phyloP scores from a whole-genome alignment of 2,888 invertebrate species.

The Tetragnatha montana region DNA sequence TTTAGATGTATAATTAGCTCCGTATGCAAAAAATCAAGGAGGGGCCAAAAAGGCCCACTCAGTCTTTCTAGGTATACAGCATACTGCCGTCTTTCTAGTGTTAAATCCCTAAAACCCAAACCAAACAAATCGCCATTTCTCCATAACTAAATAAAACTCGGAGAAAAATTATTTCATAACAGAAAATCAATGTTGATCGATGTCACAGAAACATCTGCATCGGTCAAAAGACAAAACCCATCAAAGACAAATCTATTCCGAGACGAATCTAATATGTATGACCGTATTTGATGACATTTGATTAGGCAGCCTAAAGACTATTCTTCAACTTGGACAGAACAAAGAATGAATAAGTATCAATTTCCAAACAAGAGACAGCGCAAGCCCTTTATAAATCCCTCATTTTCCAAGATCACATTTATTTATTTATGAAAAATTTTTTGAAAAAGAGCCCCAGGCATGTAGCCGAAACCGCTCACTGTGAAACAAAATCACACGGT shows the following conservation, averaged over 20 bases:
- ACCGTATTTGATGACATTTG: background rate
- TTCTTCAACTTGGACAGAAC: background rate
- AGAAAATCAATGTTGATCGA: too few relatives aligned
- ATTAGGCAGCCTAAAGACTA: background rate
- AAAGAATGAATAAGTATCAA: background rate
- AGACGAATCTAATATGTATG: background rate
- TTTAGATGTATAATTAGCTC: too few relatives aligned
- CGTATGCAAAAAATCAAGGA: too few relatives aligned
- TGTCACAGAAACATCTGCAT: background rate
- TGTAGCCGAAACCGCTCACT: slow-evolving; percentile 39
- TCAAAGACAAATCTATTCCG: background rate
- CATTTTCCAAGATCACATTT: slow-evolving; percentile 30
- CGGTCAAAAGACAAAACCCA: background rate
- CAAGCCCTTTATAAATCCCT: slow-evolving; percentile 34
- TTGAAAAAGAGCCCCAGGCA: slow-evolving; percentile 35
- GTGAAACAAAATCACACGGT: slow-evolving; percentile 68
- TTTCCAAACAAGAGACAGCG: background rate
- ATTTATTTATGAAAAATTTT: slow-evolving; percentile 61
- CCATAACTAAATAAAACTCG: too few relatives aligned
- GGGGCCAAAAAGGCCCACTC: too few relatives aligned
- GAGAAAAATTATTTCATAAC: too few relatives aligned
- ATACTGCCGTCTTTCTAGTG: too few relatives aligned
- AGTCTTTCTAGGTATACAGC: too few relatives aligned
- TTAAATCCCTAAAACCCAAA: too few relatives aligned
- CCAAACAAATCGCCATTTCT: too few relatives aligned